Evolutionary conservation across 2,888 invertebrate genomes (phyloP).

Genomic region (Drosophila subquinaria): DNA sequence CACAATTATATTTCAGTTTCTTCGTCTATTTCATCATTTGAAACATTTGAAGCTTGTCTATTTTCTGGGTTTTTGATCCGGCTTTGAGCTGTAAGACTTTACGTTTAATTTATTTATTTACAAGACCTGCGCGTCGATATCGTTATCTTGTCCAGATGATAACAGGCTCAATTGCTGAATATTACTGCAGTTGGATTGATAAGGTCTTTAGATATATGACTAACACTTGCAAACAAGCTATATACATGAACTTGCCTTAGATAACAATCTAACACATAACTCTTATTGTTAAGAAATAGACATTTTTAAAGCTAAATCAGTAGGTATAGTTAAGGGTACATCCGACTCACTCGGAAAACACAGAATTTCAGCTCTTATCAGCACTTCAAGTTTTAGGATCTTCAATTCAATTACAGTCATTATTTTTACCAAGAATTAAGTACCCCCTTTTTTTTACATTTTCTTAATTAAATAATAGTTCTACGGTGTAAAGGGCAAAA

Average conservation of each 20-base stretch:
- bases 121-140: constrained; percentile 17
- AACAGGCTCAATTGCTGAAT: constrained; percentile 18
- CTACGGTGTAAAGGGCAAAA: background rate
- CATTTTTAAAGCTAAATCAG: background rate
- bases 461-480: background rate
- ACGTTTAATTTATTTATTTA: constrained; percentile 24
- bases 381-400: background rate
- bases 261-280: constrained; percentile 12
- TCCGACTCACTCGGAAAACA: background rate
- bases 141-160: constrained; percentile 40
- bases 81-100: constrained; percentile 22
- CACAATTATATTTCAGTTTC: constrained; percentile 27
- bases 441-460: background rate
- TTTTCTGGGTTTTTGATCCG: constrained; percentile 28
- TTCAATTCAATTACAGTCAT: background rate
- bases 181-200: constrained; percentile 14
- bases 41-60: too few relatives aligned
- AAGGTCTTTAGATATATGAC: constrained; percentile 23
- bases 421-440: background rate
- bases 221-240: constrained; percentile 9
- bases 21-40: too few relatives aligned
- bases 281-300: background rate
- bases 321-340: background rate
- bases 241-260: constrained; percentile 3
- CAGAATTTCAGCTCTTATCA: background rate